phyloP scores from a whole-genome alignment of 2,113 vertebrate species.

The Martes martes region DNA sequence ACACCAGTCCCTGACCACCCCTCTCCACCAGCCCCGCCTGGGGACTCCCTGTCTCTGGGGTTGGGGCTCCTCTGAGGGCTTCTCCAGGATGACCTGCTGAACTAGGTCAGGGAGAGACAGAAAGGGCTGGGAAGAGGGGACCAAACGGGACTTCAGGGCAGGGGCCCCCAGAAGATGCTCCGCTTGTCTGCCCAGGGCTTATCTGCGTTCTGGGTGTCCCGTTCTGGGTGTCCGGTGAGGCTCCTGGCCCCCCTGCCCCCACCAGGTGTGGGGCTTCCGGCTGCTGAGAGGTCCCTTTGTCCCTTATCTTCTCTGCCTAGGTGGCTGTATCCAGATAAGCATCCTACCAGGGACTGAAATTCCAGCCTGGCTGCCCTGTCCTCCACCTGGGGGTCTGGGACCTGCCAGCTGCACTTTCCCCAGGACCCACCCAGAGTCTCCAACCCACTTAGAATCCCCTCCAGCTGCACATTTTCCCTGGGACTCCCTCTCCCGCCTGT shows the following conservation, averaged over 20 bases:
- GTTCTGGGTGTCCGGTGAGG: not conserved
- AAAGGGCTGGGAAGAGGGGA: no score
- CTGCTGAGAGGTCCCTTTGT: constrained; percentile 69
- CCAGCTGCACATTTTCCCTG: not conserved
- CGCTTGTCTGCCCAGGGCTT: not conserved
- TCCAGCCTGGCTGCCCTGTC: constrained; percentile 55
- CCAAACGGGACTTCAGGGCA: not conserved
- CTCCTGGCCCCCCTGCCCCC: not conserved
- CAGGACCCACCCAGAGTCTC: not conserved
- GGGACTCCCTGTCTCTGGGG: not conserved
- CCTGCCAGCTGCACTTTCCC: constrained; percentile 21
- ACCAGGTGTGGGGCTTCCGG: constrained; percentile 53
- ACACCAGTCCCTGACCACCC: not conserved
- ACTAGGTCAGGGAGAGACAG: not conserved
- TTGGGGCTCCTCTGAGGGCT: not conserved
- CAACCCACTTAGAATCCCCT: not conserved
- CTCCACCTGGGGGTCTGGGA: not conserved
- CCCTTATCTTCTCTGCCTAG: constrained; percentile 59
- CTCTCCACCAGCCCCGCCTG: not conserved
- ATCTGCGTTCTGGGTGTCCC: not conserved
- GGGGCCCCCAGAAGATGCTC: not conserved
- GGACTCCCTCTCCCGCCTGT: not conserved
- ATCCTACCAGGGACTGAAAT: constrained; percentile 65
- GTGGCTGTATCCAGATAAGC: constrained; percentile 62
- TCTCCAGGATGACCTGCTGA: not conserved